A percentile compares a stretch with the other conserved stretches of the same genome.
Evolutionary conservation across 2,888 invertebrate species (phyloP).

Genomic region (Hemaris fuciformis): DNA sequence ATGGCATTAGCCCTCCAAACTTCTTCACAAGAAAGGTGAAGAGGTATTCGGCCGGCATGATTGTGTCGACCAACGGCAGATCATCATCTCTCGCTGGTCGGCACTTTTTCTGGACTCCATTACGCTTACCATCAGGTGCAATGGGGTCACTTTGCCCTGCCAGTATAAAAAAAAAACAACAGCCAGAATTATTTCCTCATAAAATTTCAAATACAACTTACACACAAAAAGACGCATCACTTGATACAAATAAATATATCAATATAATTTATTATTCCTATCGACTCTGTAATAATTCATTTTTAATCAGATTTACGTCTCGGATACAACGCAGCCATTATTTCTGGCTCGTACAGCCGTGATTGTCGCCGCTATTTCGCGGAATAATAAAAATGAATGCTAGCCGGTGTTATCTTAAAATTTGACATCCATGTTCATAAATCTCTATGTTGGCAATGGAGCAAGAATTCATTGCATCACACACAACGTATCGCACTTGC

Average conservation of each 20-base stretch:
- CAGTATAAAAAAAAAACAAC: no score
- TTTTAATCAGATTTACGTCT: background rate
- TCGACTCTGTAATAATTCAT: background rate
- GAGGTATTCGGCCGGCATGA: no score
- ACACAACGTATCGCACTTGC: constrained; percentile 16
- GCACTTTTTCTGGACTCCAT: no score
- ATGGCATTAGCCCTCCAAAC: no score
- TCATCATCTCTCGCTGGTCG: no score
- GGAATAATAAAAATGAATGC: constrained; percentile 21
- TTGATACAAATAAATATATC: background rate
- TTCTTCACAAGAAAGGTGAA: no score
- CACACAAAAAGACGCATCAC: background rate
- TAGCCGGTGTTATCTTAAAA: constrained; percentile 19
- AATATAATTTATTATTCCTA: background rate
- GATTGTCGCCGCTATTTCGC: constrained; percentile 17
- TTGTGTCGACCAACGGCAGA: no score
- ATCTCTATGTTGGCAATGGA: constrained; percentile 38
- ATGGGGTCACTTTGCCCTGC: no score
- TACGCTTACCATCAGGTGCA: no score
- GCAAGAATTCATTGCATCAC: constrained; percentile 50
- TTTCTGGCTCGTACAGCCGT: background rate
- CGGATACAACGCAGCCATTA: background rate
- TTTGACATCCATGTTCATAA: constrained; percentile 33
- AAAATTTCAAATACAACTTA: no score
- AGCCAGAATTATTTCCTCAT: background rate